Evolutionary conservation across 2,888 invertebrate genomes (phyloP), one percentile per base, ranked within the genome.

Genomic region (Eristalis pertinax): DNA sequence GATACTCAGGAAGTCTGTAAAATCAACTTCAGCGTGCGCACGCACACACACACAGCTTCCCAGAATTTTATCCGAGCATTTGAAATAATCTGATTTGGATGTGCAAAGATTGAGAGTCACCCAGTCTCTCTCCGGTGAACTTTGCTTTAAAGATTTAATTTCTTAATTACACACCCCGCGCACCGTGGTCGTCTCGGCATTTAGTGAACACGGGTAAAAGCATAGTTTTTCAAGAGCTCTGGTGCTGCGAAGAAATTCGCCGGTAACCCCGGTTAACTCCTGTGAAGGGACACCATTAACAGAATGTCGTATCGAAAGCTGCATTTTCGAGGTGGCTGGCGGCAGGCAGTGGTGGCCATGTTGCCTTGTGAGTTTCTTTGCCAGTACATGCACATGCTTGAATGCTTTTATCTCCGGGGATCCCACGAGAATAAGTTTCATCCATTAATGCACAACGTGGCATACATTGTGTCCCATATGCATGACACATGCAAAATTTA

Each of bases 341-440:
- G 8, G 19, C 35, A 32, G 32, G 32, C 32, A 32, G 32, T 10
- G 32, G 32, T 32, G 32, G 32, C 32, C 32, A 32, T 10, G 35
- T 50, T 19, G 77, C 3, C 24, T 50, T 50, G 35, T 69, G 26
- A 38, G 29, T 78, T 78, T 64, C 63, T 63, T 69, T 70, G 35
- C 62, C 29, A 32, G 63, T 43, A 35, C 26, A 19, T 63, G 68
- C 19, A 32, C 32, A 69, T 26, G 63, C 24, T 70, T 56, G 77
- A 50, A 78, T 78, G 70, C 77, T 78, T 67, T 83, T 78, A 73
- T 78, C 68, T 68, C 32, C 38, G 19, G 63, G 50, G 1, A n/a
- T n/a, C 77, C 68, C 78, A 4, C 4, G 76, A 62, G 78, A 78
- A 50, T 69, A 72, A 77, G 43, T 85, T 81, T 73, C 68, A 73